phyloP scores from a whole-genome alignment of 2,113 vertebrate species.

The Plecotus auritus region DNA sequence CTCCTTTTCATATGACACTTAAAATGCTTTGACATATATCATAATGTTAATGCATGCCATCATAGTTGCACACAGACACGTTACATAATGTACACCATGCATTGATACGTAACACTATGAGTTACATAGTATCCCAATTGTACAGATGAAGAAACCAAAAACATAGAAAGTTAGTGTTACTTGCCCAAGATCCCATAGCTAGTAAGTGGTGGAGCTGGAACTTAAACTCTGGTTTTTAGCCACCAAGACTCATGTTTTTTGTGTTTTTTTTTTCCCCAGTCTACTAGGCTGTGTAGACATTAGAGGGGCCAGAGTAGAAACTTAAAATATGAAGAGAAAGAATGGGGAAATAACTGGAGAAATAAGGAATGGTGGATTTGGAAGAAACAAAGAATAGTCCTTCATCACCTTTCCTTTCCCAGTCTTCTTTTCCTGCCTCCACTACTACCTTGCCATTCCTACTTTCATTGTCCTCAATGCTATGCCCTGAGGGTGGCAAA shows the following conservation, averaged over 20 bases:
- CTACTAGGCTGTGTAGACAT: neutral
- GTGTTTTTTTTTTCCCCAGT: neutral
- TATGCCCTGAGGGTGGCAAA: neutral
- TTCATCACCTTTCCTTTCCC: neutral
- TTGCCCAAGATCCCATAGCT: neutral
- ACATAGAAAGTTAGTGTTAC: neutral
- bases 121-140: neutral
- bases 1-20: neutral
- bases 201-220: neutral
- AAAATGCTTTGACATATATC: neutral
- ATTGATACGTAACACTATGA: neutral
- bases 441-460: neutral
- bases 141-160: neutral
- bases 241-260: rapidly evolving
- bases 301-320: neutral
- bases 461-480: neutral
- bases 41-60: neutral
- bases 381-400: neutral
- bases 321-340: neutral
- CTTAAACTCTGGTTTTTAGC: neutral
- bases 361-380: neutral
- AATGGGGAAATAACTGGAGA: neutral
- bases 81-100: neutral
- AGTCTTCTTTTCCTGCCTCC: neutral
- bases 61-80: neutral